Evolutionary conservation across 2,797 vertebrate genomes (phyloP), one percentile per base, ranked within the genome.

Genomic region (Chloroceryle amazona): DNA sequence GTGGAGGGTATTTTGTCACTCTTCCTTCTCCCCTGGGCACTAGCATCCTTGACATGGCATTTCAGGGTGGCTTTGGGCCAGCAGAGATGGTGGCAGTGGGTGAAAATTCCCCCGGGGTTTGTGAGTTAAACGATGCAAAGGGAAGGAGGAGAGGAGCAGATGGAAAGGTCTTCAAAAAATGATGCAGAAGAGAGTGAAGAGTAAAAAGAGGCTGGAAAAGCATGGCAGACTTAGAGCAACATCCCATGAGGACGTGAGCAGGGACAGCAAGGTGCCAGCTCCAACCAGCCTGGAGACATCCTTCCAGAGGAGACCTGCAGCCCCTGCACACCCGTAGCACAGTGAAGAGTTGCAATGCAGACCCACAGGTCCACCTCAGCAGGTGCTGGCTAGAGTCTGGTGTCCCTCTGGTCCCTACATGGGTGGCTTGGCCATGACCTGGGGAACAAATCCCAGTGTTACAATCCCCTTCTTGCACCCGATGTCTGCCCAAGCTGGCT

Each of bases 401-500:
- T 17, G 10, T 19, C 19, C 20, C 47, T 13, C 10, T 5, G 6
- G 10, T 10, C 67, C 68, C 25, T 5, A 1, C 4, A 0, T 0
- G 4, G 31, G 33, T 4, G 47, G n/a, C 44, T 51, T 5, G 3
- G 42, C 71, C 12, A 1, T 10, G 44, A 57, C 25, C 15, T 7
- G 33, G 7, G 62, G 26, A 35, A 15, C 8, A 17, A 65, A 39
- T 3, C 21, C 21, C 62, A 22, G 6, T 0, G 0, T 13, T 26
- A 10, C 16, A 26, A 1, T 23, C 20, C 66, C 14, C 49, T 26
- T 26, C 70, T 5, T 2, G 20, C 1, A 3, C 6, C 60, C 7
- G 0, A 3, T 0, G 0, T 55, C 26, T 14, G 42, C 4, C 46
- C 44, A 10, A 47, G 19, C 35, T 13, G 41, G 46, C 26, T 5